Conservation (phyloP, 2,113 vertebrate species). For the Centrocercus urophasianus region DNA sequence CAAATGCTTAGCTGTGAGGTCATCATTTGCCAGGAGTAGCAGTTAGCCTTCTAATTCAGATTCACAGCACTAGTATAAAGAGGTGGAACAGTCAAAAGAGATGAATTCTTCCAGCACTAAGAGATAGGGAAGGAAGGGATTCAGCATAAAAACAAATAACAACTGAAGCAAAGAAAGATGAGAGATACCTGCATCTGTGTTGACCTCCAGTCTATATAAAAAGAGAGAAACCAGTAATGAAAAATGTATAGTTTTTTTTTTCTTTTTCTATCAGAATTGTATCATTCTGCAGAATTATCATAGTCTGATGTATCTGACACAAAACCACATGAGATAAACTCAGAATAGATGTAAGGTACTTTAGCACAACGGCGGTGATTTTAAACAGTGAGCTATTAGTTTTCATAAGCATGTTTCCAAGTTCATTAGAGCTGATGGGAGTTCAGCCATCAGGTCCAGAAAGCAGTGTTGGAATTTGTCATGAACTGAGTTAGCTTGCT, state of each 20-base stretch:
- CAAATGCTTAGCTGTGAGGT: slow-evolving; percentile 38
- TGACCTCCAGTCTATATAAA: not conserved
- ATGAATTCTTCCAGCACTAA: not conserved
- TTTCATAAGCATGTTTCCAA: not conserved
- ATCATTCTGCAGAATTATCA: not conserved
- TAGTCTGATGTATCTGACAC: not conserved
- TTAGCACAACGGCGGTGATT: not conserved
- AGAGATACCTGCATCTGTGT: not conserved
- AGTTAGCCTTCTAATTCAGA: slow-evolving; percentile 45
- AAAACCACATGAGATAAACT: not conserved
- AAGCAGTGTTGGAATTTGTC: not conserved
- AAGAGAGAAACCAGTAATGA: not conserved
- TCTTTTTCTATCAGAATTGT: not conserved
- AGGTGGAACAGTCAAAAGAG: not conserved
- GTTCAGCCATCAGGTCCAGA: not conserved
- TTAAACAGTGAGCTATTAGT: not conserved
- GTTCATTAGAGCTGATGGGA: not conserved
- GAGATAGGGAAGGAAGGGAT: not conserved
- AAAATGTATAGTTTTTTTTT: not conserved
- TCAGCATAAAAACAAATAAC: not conserved
- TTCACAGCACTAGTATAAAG: not conserved
- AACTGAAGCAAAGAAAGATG: not conserved
- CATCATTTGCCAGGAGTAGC: slow-evolving; percentile 33
- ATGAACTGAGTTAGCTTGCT: not conserved
- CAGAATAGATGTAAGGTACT: not conserved